Evolutionary conservation across 2,888 invertebrate genomes (phyloP), one percentile per base, ranked within the genome.

Genomic region (Desoria tigrina): DNA sequence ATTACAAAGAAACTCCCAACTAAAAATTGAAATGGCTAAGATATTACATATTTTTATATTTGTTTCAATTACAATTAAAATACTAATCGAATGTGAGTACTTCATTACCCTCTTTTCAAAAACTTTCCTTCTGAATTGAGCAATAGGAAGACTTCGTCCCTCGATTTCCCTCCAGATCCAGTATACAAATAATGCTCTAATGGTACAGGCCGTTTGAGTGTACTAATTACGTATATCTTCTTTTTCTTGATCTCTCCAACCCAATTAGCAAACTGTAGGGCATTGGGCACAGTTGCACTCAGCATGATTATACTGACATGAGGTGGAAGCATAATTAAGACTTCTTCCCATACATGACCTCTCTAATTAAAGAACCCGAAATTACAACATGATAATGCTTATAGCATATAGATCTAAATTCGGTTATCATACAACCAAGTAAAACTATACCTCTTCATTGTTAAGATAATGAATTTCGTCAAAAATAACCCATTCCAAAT

Each of bases 391-490:
- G n/a, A n/a, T n/a, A n/a, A n/a, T n/a, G n/a, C n/a, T n/a, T n/a
- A n/a, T n/a, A n/a, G n/a, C n/a, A n/a, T n/a, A n/a, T n/a, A n/a
- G n/a, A n/a, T n/a, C n/a, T n/a, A n/a, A n/a, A n/a, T n/a, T n/a
- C n/a, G n/a, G n/a, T n/a, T n/a, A n/a, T n/a, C n/a, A n/a, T n/a
- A n/a, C n/a, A n/a, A n/a, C n/a, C n/a, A n/a, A n/a, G n/a, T n/a
- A n/a, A n/a, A n/a, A n/a, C n/a, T n/a, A n/a, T 77, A 90, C 92
- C 83, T 95, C 94, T 49, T 88, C 86, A 81, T 99, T 94, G 80
- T 98, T 99, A 72, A 99, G 94, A 79, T 99, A 99, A 80, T 99
- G 99, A 7, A 98, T 96, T 83, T 99, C 99, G 81, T 99, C 99
- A 79, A 99, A 99, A 77, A 99, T 94, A 2, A 99, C 99, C 83